Evolutionary conservation across 2,113 vertebrate species (phyloP), one percentile per base, ranked within the genome.

Genomic region (Plecotus auritus): DNA sequence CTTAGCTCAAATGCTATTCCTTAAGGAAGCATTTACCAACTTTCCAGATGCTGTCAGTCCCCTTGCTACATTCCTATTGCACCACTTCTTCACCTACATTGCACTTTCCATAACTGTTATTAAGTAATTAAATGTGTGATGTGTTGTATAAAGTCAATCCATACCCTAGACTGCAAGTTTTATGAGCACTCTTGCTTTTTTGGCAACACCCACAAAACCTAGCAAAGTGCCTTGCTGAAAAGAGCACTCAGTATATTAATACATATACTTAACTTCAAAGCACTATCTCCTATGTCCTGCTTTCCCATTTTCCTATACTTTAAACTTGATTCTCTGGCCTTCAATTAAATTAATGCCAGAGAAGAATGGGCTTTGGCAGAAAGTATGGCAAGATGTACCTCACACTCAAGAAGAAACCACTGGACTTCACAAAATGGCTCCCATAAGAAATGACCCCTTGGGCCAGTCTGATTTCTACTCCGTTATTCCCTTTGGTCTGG

Each of bases 321-420:
- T 80, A 76, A 95, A 37, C 20, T 47, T 28, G n/a, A 85, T 61
- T 78, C 12, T 94, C 69, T 56, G 61, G 23, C 22, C 26, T 90
- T 83, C 47, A 51, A 9, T 80, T 77, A 90, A 49, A 20, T 78
- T 67, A 91, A 82, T 37, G 30, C 18, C 12, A 32, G 9, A 23
- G 54, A 59, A 77, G 69, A 83, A 76, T 30, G 32, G 49, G 51
- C 7, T 86, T 89, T 88, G 28, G 42, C 28, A 32, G n/a, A 20
- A 84, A 59, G 37, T 30, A 28, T 61, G 7, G 7, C 6, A 61
- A 83, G n/a, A 67, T 26, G 45, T 10, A 18, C 23, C 42, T 59
- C 30, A 26, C 0, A 2, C 16, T 64, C 40, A 17, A 4, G 13
- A 87, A 9, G n/a, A 76, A 3, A n/a, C 11, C 30, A 9, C 30